Evolutionary conservation across 2,888 invertebrate species (phyloP).

Genomic region (Masnerella sp.): DNA sequence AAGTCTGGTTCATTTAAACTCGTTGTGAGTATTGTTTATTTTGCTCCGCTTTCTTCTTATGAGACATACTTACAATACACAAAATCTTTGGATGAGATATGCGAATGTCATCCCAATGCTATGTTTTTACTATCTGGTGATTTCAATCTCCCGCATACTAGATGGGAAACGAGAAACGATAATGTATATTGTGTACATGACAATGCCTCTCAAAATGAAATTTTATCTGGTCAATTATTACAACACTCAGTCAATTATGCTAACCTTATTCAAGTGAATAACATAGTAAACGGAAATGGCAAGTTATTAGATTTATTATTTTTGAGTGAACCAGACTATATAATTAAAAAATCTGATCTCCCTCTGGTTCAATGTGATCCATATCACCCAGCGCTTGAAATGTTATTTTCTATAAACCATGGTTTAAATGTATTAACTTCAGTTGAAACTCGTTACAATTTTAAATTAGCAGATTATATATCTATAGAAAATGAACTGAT

Average conservation of each 20-base stretch:
- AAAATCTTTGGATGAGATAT: no score
- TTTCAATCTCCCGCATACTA: no score
- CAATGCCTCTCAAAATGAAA: background rate
- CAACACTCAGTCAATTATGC: slow-evolving; percentile 2
- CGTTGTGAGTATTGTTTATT: no score
- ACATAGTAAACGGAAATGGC: background rate
- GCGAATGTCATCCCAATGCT: no score
- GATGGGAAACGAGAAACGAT: no score
- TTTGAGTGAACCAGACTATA: background rate
- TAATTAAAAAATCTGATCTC: background rate
- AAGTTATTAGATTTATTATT: slow-evolving; percentile 3
- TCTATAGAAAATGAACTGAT: background rate
- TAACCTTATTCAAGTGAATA: background rate
- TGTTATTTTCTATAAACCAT: background rate
- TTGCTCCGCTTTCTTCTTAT: no score
- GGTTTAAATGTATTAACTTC: background rate
- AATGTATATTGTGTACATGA: no score
- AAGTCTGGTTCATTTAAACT: no score
- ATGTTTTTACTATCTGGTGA: no score
- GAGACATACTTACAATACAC: no score
- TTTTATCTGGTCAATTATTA: background rate
- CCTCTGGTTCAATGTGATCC: background rate
- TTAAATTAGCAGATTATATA: background rate
- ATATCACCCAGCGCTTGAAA: slow-evolving; percentile 2
- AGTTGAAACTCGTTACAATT: background rate